These are phyloP conservation scores for Burhinus bistriatus DNA, from an alignment of 2,113 vertebrate species.

Conservation along the genomic window DNA sequence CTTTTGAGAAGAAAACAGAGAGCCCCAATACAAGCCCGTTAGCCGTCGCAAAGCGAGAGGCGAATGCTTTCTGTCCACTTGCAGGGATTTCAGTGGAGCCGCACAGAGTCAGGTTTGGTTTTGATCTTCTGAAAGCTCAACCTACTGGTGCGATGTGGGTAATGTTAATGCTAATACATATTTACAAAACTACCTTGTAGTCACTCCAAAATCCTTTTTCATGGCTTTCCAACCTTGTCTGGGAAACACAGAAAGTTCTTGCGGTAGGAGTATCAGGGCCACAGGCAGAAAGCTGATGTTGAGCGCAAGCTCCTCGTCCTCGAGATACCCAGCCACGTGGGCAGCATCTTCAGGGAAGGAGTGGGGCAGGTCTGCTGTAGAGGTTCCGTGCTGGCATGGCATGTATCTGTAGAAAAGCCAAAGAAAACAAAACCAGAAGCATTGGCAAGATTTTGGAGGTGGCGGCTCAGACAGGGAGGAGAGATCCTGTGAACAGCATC, in stretches of 20 bases:
- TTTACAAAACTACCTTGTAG: neutral
- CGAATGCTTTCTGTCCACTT: fast-evolving
- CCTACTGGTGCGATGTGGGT: neutral
- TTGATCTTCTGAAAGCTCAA: neutral
- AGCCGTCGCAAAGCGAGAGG: neutral
- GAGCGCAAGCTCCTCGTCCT: neutral
- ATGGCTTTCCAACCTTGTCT: neutral
- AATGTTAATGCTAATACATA: neutral
- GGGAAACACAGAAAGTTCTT: neutral
- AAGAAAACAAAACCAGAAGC: neutral
- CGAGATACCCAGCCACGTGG: neutral
- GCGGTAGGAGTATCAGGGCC: neutral
- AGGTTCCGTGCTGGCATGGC: neutral
- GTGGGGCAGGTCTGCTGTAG: neutral
- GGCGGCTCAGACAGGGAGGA: neutral
- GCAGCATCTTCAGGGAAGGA: neutral
- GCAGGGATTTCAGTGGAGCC: neutral
- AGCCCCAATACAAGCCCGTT: fast-evolving
- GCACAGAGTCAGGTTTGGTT: neutral
- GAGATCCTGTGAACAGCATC: fast-evolving
- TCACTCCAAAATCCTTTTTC: neutral
- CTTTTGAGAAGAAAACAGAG: neutral
- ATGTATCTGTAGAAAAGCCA: fast-evolving
- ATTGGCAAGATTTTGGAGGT: neutral
- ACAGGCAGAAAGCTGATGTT: neutral